These are phyloP conservation scores for Suncus etruscus DNA, from an alignment of 2,113 vertebrate species.

Conservation along the genomic window DNA sequence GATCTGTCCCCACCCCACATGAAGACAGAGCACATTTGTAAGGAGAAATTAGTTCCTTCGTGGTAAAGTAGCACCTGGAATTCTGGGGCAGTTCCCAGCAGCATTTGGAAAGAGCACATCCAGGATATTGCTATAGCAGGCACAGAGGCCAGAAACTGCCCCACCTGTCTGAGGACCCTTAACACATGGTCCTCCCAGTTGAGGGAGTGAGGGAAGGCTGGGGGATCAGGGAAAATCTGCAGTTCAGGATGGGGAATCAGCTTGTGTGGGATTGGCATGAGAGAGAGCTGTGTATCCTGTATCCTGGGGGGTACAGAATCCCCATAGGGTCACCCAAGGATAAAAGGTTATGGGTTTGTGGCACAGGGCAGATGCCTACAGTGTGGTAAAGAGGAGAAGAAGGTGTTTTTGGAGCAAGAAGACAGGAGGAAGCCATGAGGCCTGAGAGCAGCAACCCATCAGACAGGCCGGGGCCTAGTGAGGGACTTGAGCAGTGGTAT, in stretches of 20 bases:
- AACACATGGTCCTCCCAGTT: not conserved
- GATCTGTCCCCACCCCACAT: not conserved
- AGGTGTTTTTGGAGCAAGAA: too few species aligned
- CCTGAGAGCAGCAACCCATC: too few species aligned
- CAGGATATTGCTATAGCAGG: too few species aligned
- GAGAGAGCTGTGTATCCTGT: not conserved
- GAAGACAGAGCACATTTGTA: not conserved
- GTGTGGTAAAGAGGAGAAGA: too few species aligned
- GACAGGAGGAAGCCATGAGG: too few species aligned
- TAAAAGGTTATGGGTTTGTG: too few species aligned
- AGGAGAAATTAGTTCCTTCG: not conserved
- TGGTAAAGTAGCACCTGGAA: not conserved
- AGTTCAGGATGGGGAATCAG: not conserved
- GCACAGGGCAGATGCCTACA: too few species aligned
- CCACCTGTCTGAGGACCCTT: not conserved
- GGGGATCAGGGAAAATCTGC: not conserved
- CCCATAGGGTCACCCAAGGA: too few species aligned
- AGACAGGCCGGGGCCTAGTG: too few species aligned
- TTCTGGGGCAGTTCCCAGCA: rapidly evolving
- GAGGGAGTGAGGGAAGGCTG: rapidly evolving
- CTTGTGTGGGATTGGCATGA: not conserved
- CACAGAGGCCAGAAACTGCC: too few species aligned
- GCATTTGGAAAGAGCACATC: not conserved
- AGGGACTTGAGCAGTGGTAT: too few species aligned
- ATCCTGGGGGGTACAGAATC: too few species aligned